phyloP scores from a whole-genome alignment of 2,888 invertebrate genomes.

The Anoncus sp. region DNA sequence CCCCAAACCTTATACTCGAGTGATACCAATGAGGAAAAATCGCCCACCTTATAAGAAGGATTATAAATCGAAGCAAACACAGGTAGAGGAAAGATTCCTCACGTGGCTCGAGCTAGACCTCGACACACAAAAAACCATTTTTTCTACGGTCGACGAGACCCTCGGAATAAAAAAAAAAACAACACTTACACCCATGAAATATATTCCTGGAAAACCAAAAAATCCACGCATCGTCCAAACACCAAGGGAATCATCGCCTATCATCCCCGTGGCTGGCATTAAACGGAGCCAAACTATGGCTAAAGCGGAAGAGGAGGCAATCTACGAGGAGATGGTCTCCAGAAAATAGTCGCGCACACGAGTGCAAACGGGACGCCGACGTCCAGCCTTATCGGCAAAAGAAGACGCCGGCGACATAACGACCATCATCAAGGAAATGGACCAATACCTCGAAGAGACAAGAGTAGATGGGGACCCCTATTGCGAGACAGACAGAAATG shows the following conservation, averaged over 20 bases:
- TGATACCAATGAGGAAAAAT: not conserved
- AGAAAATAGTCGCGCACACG: no score
- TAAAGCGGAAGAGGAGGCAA: not conserved
- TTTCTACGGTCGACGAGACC: not conserved
- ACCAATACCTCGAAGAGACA: no score
- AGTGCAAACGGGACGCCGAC: no score
- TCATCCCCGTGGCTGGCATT: no score
- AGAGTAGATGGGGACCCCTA: no score
- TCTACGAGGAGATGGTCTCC: not conserved
- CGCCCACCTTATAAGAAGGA: not conserved
- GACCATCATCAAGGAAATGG: conserved; percentile 6
- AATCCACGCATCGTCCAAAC: not conserved
- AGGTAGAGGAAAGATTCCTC: not conserved
- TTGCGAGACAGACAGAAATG: no score
- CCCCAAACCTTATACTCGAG: not conserved
- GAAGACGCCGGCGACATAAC: no score
- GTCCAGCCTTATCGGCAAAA: no score
- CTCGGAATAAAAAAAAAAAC: not conserved
- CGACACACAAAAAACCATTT: not conserved
- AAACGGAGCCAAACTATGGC: not conserved
- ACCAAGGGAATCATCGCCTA: not conserved
- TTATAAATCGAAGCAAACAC: not conserved
- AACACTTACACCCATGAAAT: no score
- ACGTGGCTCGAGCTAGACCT: not conserved
- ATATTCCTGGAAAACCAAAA: not conserved